Percentiles rank a stretch among this genome's conserved stretches.
Evolutionary conservation across 2,113 vertebrate species (phyloP).

Genomic region (Heterocephalus glaber): DNA sequence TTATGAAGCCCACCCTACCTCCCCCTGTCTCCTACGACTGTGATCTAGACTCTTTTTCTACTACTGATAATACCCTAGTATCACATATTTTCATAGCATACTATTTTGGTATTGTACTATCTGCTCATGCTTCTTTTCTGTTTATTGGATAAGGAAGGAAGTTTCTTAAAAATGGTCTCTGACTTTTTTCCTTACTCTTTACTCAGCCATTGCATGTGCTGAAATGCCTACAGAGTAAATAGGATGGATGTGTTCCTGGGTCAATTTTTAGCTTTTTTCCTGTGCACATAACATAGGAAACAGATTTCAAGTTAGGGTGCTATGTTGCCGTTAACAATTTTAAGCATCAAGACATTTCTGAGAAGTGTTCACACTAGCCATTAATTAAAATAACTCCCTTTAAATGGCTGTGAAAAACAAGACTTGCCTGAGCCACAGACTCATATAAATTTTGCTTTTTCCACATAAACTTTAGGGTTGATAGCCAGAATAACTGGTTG

Average conservation of each 20-base stretch:
- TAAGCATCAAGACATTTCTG: not conserved
- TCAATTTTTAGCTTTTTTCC: not conserved
- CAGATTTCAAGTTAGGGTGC: not conserved
- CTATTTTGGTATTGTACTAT: not conserved
- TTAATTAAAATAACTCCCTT: not conserved
- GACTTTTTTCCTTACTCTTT: not conserved
- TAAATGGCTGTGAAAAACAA: not conserved
- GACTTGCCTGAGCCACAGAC: not conserved
- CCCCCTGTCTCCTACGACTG: not conserved
- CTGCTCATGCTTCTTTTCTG: not conserved
- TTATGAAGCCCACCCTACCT: not conserved
- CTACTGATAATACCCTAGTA: not conserved
- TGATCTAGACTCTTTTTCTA: not conserved
- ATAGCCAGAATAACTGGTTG: not conserved
- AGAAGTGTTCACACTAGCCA: not conserved
- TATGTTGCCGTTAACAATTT: not conserved
- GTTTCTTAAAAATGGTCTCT: not conserved
- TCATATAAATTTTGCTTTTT: not conserved
- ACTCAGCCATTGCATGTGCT: not conserved
- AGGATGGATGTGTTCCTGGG: rapidly evolving
- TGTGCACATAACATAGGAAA: not conserved
- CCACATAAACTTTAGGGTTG: not conserved
- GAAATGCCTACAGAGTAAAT: not conserved
- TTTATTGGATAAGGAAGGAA: not conserved
- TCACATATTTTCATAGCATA: not conserved